Evolutionary conservation across 2,797 vertebrate species (phyloP).

Genomic region (Phoebastria nigripes): DNA sequence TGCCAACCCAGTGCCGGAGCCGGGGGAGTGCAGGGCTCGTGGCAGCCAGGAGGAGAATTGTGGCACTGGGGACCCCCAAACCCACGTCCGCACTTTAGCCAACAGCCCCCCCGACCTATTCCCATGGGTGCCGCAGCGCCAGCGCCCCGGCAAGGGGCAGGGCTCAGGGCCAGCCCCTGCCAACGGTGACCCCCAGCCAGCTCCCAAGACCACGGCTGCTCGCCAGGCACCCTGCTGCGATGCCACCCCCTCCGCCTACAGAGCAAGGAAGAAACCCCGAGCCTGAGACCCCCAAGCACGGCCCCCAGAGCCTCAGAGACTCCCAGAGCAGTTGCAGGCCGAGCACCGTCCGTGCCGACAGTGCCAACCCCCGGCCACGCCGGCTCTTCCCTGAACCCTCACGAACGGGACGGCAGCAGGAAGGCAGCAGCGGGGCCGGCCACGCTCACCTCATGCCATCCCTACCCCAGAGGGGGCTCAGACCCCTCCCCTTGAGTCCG

Average conservation of each 20-base stretch:
- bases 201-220: neutral
- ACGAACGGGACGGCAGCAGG: rapidly evolving
- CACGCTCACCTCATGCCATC: too few species aligned
- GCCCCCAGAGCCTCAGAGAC: too few species aligned
- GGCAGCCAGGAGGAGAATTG: neutral
- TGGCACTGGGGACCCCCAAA: neutral
- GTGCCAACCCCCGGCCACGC: neutral
- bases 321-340: neutral
- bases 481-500: too few species aligned
- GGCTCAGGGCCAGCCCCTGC: neutral
- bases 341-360: rapidly evolving
- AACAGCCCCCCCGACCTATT: neutral
- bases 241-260: neutral
- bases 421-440: neutral
- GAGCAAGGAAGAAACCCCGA: neutral
- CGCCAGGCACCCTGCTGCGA: neutral
- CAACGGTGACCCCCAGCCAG: neutral
- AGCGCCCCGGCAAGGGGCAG: neutral
- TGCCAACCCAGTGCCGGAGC: rapidly evolving
- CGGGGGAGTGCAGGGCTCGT: too few species aligned
- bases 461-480: neutral
- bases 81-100: neutral
- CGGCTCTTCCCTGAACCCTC: neutral
- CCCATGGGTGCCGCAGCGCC: too few species aligned
- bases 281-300: neutral